Evolutionary conservation across 2,888 invertebrate genomes (phyloP), one percentile per base, ranked within the genome.

Genomic region (Drosophila eohydei): DNA sequence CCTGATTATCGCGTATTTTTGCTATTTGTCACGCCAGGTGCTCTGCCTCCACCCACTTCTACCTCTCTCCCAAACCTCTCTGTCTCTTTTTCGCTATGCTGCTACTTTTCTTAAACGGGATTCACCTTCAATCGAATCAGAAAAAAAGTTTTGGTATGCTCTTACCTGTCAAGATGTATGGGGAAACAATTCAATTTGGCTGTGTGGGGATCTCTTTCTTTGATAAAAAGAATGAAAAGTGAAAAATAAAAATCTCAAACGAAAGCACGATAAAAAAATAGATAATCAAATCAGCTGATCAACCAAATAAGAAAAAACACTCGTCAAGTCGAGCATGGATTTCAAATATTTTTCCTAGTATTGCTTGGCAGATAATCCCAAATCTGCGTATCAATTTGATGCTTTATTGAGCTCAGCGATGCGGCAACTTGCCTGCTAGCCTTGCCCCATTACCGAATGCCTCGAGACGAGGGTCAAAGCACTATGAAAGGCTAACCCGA

Each of bases 81-180:
- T 21, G 21, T 21, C 21, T 21, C 21, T 21, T 21, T 21, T 32
- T 32, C 30, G 7, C 5, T 32, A 7, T 32, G 30, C 6, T 32
- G 5, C 6, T 7, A 32, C 30, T 32, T 34, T 9, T 6, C 7
- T 34, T 34, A 9, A 34, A 34, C 34, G 9, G 11, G 36, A 14
- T 34, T 54, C 14, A 64, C 58, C 71, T 77, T 71, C 81, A 85
- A 85, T 82, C 77, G 82, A 76, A 72, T 40, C 76, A 11, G 76
- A 75, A 85, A 82, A 88, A 84, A 69, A 68, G 68, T 69, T 80
- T 72, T 83, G 84, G 78, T 82, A 84, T 80, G 77, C 81, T 81
- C 82, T 41, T 41, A 41, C 41, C 41, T 8, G 11, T 43, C 9
- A 43, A 43, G 43, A 43, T 16, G 11, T 21, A 70, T 74, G 85